These are phyloP conservation scores for Polydesmus complanatus DNA, from an alignment of 2,888 invertebrate genomes.

Conservation along the genomic window DNA sequence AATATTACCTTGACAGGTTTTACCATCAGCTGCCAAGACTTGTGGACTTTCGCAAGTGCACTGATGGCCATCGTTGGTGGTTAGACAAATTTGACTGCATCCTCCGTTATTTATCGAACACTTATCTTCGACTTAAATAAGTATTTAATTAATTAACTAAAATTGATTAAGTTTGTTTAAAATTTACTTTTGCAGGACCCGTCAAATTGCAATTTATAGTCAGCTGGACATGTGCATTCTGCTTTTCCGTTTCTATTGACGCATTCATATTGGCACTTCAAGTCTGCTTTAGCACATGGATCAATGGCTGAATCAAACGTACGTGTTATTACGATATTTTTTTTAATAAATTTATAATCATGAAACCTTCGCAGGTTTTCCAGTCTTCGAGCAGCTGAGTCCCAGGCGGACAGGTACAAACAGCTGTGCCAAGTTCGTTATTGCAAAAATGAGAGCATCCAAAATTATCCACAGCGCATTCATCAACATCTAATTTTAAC, in stretches of 20 bases:
- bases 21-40: conserved; percentile 29
- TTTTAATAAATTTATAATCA: not conserved
- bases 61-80: conserved; percentile 26
- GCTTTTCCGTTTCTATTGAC: conserved; percentile 27
- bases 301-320: conserved; percentile 18
- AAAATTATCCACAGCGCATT: conserved; percentile 25
- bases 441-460: conserved; percentile 35
- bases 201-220: conserved; percentile 32
- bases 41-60: conserved; percentile 29
- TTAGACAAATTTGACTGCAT: conserved; percentile 27
- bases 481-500: conserved; percentile 14
- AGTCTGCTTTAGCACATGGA: conserved; percentile 25
- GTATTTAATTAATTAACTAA: not conserved
- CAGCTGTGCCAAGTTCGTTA: conserved; percentile 28
- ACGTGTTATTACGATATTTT: not conserved
- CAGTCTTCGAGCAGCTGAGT: conserved; percentile 32
- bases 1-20: conserved; percentile 27
- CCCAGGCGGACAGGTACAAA: conserved; percentile 42
- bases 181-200: conserved; percentile 27
- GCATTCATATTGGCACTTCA: conserved; percentile 35
- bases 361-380: conserved; percentile 26
- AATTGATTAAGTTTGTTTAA: too few species aligned
- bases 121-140: conserved; percentile 27
- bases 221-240: conserved; percentile 41
- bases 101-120: conserved; percentile 26